These are phyloP conservation scores for Azorinus chamasolen DNA, from an alignment of 2,888 invertebrate genomes.

Conservation along the genomic window DNA sequence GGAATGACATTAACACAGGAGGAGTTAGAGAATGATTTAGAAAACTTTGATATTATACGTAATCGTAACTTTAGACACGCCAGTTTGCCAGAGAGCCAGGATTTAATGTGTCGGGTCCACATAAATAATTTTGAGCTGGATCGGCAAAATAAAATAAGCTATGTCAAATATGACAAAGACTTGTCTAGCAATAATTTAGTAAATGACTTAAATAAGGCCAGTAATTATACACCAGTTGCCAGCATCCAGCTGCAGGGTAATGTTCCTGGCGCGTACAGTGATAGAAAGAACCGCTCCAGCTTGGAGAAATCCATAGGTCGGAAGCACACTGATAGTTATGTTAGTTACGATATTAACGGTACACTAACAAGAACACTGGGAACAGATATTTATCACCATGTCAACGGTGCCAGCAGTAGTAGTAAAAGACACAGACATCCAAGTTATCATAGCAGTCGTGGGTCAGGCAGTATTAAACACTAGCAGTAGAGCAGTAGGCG, in stretches of 20 bases:
- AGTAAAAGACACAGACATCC: slow-evolving; percentile 29
- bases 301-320: slow-evolving; percentile 44
- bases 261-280: slow-evolving; percentile 4
- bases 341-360: slow-evolving; percentile 59
- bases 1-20: slow-evolving; percentile 69
- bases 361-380: slow-evolving; percentile 50
- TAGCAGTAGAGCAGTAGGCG: slow-evolving; percentile 21
- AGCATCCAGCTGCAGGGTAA: background rate
- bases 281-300: slow-evolving; percentile 20
- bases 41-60: slow-evolving; percentile 63
- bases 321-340: slow-evolving; percentile 57
- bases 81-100: slow-evolving; percentile 58
- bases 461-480: slow-evolving; percentile 29
- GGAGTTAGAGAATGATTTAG: slow-evolving; percentile 66
- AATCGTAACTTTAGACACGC: slow-evolving; percentile 62
- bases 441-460: slow-evolving; percentile 39
- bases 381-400: slow-evolving; percentile 27
- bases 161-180: slow-evolving; percentile 5
- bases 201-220: too few species aligned
- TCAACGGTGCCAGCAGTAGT: background rate
- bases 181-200: background rate
- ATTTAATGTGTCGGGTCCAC: slow-evolving; percentile 50
- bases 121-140: slow-evolving; percentile 49
- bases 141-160: slow-evolving; percentile 9
- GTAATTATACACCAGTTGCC: too few species aligned